A percentile compares a stretch with the other conserved stretches of the same genome.
Evolutionary conservation across 2,797 vertebrate species (phyloP).

Genomic region (Poeciliopsis infans): DNA sequence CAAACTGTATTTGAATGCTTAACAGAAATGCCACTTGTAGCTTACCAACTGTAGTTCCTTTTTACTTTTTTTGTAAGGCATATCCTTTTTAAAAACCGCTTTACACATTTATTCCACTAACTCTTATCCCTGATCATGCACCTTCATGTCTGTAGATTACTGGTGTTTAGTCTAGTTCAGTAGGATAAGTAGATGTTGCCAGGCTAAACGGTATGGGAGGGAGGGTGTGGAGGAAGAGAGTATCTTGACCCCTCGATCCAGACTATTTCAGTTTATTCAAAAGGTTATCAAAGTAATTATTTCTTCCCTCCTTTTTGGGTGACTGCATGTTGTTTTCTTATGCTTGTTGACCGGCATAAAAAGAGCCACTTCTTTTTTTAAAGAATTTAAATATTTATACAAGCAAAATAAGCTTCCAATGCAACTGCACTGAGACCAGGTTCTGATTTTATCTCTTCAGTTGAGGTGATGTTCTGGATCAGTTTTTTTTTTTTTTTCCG

Average conservation of each 20-base stretch:
- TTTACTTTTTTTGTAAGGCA: not conserved
- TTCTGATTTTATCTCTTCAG: constrained; percentile 24
- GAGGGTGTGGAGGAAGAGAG: not conserved
- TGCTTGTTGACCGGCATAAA: not conserved
- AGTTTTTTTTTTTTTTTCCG: not conserved
- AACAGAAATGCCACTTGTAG: not conserved
- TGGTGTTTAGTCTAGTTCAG: not conserved
- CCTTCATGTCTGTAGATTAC: not conserved
- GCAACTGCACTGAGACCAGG: constrained; percentile 7
- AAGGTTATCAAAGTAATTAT: not conserved
- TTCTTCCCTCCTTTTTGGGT: not conserved
- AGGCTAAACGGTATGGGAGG: not conserved
- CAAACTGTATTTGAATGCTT: not conserved
- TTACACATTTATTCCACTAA: not conserved
- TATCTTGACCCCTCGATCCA: not conserved
- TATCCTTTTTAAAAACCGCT: not conserved
- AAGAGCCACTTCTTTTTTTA: not conserved
- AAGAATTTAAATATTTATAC: not conserved
- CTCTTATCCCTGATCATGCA: not conserved
- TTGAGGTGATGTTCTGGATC: constrained; percentile 34
- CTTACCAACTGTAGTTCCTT: not conserved
- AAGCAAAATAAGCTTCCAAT: constrained; percentile 23
- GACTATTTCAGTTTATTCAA: not conserved
- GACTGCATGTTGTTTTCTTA: not conserved
- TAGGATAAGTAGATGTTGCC: not conserved